A percentile compares a stretch with the other conserved stretches of the same genome.
Conservation (phyloP, 2,797 vertebrate species). For the Oryzias sinensis region DNA sequence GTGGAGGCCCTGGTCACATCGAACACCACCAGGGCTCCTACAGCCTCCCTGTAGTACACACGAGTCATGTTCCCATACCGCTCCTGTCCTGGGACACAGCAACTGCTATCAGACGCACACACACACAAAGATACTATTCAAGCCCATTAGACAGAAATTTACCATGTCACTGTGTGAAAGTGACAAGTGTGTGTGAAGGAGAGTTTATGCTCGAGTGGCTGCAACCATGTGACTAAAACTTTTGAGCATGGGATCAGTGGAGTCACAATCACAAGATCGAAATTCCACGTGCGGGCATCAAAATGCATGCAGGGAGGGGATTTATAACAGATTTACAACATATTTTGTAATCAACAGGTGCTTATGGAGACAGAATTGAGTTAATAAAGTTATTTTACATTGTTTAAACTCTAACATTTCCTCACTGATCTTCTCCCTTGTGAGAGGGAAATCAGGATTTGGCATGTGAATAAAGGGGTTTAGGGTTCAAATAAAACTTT, state of each 20-base stretch:
- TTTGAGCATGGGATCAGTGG: slow-evolving; percentile 58
- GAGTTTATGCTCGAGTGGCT: slow-evolving; percentile 23
- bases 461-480: slow-evolving; percentile 14
- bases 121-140: slow-evolving; percentile 7
- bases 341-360: background rate
- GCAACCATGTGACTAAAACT: slow-evolving; percentile 71
- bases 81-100: slow-evolving; percentile 77
- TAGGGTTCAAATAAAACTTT: slow-evolving; percentile 2
- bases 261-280: slow-evolving; percentile 64
- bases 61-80: slow-evolving; percentile 85
- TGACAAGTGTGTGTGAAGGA: slow-evolving; percentile 7
- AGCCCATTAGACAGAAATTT: slow-evolving; percentile 17
- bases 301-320: slow-evolving; percentile 30
- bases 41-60: slow-evolving; percentile 82
- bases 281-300: slow-evolving; percentile 63
- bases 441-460: too few species aligned
- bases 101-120: slow-evolving; percentile 23
- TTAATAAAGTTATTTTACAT: background rate
- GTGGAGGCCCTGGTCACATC: slow-evolving; percentile 81
- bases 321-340: background rate
- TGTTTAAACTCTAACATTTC: background rate
- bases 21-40: slow-evolving; percentile 81
- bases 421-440: too few species aligned
- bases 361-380: background rate
- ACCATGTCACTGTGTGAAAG: background rate